Percentiles rank a stretch among this genome's conserved stretches.
phyloP scores from a whole-genome alignment of 2,113 vertebrate genomes.

The Tetraodon nigroviridis region DNA sequence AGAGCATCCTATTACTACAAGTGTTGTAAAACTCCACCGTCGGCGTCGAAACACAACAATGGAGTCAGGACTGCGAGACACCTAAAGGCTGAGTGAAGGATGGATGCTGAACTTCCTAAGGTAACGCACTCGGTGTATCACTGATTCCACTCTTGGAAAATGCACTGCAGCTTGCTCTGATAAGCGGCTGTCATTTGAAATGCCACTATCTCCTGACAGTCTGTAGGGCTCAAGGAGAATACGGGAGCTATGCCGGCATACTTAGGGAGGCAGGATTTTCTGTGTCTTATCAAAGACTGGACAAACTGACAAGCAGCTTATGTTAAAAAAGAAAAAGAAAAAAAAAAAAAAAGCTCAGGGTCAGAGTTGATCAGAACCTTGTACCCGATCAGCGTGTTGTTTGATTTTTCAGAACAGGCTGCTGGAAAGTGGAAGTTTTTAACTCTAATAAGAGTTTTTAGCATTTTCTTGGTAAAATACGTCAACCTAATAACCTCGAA shows the following conservation, averaged over 20 bases:
- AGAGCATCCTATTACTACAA: too few species aligned
- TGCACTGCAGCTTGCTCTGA: slow-evolving; percentile 60
- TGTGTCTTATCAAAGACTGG: slow-evolving; percentile 55
- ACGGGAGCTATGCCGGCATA: slow-evolving; percentile 43
- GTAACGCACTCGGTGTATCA: slow-evolving; percentile 47
- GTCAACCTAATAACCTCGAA: too few species aligned
- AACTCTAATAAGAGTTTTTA: slow-evolving; percentile 9
- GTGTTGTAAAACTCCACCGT: too few species aligned
- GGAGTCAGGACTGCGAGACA: too few species aligned
- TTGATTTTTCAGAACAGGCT: slow-evolving; percentile 19
- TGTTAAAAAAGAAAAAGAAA: slow-evolving; percentile 48
- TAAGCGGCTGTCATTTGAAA: slow-evolving; percentile 72
- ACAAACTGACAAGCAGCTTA: slow-evolving; percentile 50
- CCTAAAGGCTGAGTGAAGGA: too few species aligned
- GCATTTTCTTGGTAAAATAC: too few species aligned
- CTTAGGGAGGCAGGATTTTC: slow-evolving; percentile 41
- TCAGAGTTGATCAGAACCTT: slow-evolving; percentile 49
- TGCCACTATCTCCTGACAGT: slow-evolving; percentile 65
- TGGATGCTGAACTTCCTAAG: neutral
- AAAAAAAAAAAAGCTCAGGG: slow-evolving; percentile 31
- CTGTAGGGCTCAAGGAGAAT: slow-evolving; percentile 66
- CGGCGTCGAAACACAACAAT: too few species aligned
- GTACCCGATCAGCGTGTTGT: slow-evolving; percentile 32
- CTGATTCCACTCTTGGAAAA: slow-evolving; percentile 46
- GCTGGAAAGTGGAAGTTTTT: slow-evolving; percentile 5